phyloP scores from a whole-genome alignment of 53 echinoderm and acorn worm species.

The Holothuria scabra region DNA sequence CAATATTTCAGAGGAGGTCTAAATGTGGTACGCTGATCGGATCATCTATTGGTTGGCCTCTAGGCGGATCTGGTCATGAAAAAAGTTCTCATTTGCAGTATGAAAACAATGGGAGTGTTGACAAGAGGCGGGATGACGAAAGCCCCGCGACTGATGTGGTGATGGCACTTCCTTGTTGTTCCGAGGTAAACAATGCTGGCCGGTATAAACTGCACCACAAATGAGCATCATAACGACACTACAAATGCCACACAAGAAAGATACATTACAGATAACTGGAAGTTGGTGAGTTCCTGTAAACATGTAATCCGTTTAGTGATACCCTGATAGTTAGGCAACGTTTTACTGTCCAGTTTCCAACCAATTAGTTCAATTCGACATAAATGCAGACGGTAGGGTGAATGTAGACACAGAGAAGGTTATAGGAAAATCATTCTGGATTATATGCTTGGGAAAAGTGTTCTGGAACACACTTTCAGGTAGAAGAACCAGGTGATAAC shows the following conservation, averaged over 20 bases:
- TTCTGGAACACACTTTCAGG: slow-evolving; percentile 31
- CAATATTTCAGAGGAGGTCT: neutral
- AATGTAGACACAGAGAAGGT: too few species aligned
- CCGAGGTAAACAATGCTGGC: slow-evolving; percentile 3
- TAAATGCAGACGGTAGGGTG: too few species aligned
- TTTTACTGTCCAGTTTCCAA: too few species aligned
- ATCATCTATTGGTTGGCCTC: slow-evolving; percentile 26
- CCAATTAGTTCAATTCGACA: too few species aligned
- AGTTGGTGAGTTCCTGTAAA: slow-evolving; percentile 6
- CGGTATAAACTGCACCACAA: neutral
- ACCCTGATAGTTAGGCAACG: neutral
- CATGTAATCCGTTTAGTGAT: neutral
- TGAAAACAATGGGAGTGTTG: slow-evolving; percentile 18
- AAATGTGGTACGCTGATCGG: slow-evolving; percentile 9
- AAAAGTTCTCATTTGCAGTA: slow-evolving; percentile 6
- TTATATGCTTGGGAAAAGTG: slow-evolving; percentile 44
- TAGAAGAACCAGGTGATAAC: slow-evolving; percentile 50
- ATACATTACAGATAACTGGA: slow-evolving; percentile 27
- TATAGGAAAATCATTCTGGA: slow-evolving; percentile 39
- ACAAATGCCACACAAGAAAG: too few species aligned
- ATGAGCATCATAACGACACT: slow-evolving; percentile 26
- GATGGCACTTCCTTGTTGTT: neutral
- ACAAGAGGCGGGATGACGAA: slow-evolving; percentile 41
- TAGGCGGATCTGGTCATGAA: slow-evolving; percentile 29
- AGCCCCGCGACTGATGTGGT: neutral